phyloP scores from a whole-genome alignment of 2,888 invertebrate genomes.

The Drosophila fulvimacula region DNA sequence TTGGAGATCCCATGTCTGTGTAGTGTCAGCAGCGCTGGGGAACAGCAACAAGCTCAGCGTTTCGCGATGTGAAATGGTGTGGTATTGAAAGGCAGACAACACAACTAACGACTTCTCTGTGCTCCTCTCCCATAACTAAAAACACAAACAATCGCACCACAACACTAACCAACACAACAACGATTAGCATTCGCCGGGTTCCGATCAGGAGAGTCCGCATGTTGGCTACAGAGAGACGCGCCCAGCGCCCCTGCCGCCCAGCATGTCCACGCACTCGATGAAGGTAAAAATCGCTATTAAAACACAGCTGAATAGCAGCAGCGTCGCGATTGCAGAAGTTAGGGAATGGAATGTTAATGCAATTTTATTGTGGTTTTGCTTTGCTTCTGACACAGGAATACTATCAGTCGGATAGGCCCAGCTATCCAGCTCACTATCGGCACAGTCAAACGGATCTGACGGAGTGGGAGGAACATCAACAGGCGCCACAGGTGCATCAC shows the following conservation, averaged over 20 bases:
- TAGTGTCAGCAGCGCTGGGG: conserved; percentile 2
- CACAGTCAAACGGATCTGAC: conserved; percentile 85
- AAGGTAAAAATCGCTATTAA: conserved; percentile 86
- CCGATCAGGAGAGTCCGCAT: conserved; percentile 85
- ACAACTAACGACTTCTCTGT: conserved; percentile 36
- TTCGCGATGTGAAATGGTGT: conserved; percentile 15
- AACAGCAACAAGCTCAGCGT: conserved; percentile 25
- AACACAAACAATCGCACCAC: conserved; percentile 16
- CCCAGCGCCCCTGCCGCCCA: conserved; percentile 87
- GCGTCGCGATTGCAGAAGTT: neutral
- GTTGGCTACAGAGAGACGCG: conserved; percentile 86
- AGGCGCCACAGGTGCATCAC: conserved; percentile 72
- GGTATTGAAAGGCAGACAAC: conserved; percentile 10
- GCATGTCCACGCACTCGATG: conserved; percentile 90
- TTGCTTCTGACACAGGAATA: conserved; percentile 85
- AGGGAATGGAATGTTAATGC: conserved; percentile 5
- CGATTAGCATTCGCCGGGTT: conserved; percentile 84
- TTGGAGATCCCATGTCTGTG: neutral
- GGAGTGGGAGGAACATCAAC: conserved; percentile 85
- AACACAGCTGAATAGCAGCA: neutral
- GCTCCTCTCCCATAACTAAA: conserved; percentile 20
- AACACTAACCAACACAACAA: conserved; percentile 36
- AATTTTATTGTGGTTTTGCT: conserved; percentile 55
- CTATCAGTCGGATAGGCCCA: conserved; percentile 86
- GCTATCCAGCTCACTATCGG: conserved; percentile 85